Conservation (phyloP, 1,140 invertebrate genomes). For the Drosophila ananassae region DNA sequence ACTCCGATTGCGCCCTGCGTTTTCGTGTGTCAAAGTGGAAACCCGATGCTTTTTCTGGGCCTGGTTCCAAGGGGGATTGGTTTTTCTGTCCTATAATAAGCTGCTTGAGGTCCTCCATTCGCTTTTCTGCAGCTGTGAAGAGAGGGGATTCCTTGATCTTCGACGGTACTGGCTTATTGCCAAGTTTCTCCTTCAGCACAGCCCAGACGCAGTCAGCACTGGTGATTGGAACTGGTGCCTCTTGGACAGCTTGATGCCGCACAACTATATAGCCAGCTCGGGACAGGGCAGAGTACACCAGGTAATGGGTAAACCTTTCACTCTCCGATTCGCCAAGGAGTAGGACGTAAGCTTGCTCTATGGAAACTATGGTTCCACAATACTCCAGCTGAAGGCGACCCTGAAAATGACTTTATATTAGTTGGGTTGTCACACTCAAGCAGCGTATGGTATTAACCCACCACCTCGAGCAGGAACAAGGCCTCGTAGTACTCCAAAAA, state of each 20-base stretch:
- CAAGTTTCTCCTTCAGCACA: slow-evolving; percentile 40
- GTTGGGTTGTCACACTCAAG: not conserved
- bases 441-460: slow-evolving; percentile 7
- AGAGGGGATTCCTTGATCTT: slow-evolving; percentile 40
- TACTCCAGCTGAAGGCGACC: slow-evolving; percentile 73
- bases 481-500: slow-evolving; percentile 77
- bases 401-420: slow-evolving; percentile 27
- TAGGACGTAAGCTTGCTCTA: slow-evolving; percentile 74
- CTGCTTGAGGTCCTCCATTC: slow-evolving; percentile 41
- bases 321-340: slow-evolving; percentile 56
- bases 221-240: slow-evolving; percentile 3
- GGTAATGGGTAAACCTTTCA: slow-evolving; percentile 64
- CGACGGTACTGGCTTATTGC: slow-evolving; percentile 40
- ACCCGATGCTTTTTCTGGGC: not conserved
- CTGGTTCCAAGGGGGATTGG: not conserved
- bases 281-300: slow-evolving; percentile 69
- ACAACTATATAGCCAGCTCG: slow-evolving; percentile 76
- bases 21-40: slow-evolving; percentile 56
- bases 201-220: slow-evolving; percentile 71
- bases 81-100: slow-evolving; percentile 37
- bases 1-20: slow-evolving; percentile 27
- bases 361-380: slow-evolving; percentile 47
- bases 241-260: slow-evolving; percentile 27
- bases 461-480: slow-evolving; percentile 72
- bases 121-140: slow-evolving; percentile 25